These are phyloP conservation scores for Ferdinandea cuprea DNA, from an alignment of 2,888 invertebrate genomes.

Conservation along the genomic window DNA sequence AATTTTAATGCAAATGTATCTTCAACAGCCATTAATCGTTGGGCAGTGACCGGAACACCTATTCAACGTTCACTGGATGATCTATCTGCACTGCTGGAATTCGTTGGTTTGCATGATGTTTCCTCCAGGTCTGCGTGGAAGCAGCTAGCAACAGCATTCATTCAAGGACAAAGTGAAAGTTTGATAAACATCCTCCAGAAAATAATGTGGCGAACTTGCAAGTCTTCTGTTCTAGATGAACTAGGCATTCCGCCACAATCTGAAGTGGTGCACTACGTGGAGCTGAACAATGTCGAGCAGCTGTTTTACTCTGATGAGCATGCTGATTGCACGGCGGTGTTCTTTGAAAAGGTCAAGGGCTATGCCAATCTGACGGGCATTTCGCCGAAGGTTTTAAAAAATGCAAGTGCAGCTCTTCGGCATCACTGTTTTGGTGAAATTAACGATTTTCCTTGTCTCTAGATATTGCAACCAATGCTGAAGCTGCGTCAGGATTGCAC, in stretches of 20 bases:
- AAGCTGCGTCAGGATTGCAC: conserved; percentile 88
- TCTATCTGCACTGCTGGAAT: conserved; percentile 81
- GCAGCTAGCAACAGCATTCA: conserved; percentile 32
- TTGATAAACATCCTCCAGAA: conserved; percentile 76
- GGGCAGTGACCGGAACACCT: conserved; percentile 91
- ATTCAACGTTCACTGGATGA: conserved; percentile 85
- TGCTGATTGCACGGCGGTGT: conserved; percentile 83
- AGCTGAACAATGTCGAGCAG: conserved; percentile 89
- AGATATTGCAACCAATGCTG: conserved; percentile 86
- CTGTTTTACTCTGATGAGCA: conserved; percentile 88
- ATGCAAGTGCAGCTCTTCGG: conserved; percentile 51
- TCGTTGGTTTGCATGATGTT: conserved; percentile 81
- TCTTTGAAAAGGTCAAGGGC: conserved; percentile 82
- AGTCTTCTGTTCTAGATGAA: conserved; percentile 87
- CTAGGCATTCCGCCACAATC: conserved; percentile 87
- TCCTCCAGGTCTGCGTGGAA: conserved; percentile 47
- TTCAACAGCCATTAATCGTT: conserved; percentile 85
- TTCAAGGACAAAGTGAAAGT: conserved; percentile 28
- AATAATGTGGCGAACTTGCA: conserved; percentile 87
- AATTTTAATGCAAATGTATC: neutral
- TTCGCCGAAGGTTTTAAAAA: conserved; percentile 81
- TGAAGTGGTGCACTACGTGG: conserved; percentile 85
- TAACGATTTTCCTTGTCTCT: conserved; percentile 4
- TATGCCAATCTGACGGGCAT: conserved; percentile 78
- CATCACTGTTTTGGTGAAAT: neutral